Evolutionary conservation across 2,113 vertebrate genomes (phyloP), one percentile per base, ranked within the genome.

Genomic region (Daphoenositta chrysoptera): DNA sequence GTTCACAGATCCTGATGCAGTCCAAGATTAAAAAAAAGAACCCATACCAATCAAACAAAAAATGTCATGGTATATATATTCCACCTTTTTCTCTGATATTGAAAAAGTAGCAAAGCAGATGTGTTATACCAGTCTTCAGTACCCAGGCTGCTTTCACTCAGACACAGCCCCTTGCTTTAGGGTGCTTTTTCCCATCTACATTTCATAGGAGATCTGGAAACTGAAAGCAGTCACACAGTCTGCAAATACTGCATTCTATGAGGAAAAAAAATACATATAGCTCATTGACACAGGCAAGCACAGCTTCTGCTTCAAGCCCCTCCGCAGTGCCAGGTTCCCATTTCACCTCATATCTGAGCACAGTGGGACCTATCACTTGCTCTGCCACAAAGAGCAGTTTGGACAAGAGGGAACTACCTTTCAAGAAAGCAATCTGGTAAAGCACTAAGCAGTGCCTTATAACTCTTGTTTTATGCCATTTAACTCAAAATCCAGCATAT

Each of bases 181-280:
- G 77, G 33, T 23, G 30, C 9, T 60, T 87, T 89, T 64, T 56
- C 14, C 56, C 10, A 4, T 71, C 40, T 82, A 13, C 30, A 31
- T 78, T 82, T 91, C 44, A 31, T 82, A n/a, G 80, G 33, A 64
- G 9, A 81, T 58, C 47, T 87, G 47, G 51, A 91, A 94, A 91
- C 45, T 4, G 21, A 71, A 78, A 78, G 11, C 21, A 82, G 51
- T 51, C 39, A 70, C 56, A 33, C 23, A 84, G 84, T 24, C 77
- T 73, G 6, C 21, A 91, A 73, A 63, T 37, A 42, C 6, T 27
- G 28, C 3, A 53, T 48, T 54, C 31, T 37, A 5, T 51, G 47
- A 58, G 50, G 2, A 44, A 85, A 80, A 80, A 44, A 40, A 13
- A 3, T 7, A 48, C 2, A 7, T 27, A 50, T 13, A 77, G 14